These are phyloP conservation scores for Micrasema minimum DNA, from an alignment of 1,140 invertebrate species.

Conservation along the genomic window DNA sequence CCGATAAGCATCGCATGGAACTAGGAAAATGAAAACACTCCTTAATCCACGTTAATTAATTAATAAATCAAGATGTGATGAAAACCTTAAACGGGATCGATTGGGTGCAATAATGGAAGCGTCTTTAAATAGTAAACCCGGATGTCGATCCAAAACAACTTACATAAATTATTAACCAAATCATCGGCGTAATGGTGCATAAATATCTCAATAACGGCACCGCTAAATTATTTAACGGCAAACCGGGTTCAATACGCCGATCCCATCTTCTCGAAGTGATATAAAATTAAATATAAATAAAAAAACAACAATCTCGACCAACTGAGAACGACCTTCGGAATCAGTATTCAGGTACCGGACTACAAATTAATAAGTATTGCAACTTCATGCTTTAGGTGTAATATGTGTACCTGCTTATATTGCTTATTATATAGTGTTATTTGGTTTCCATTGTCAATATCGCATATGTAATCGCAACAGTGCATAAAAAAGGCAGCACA, in stretches of 20 bases:
- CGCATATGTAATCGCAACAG: too few species aligned
- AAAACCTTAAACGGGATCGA: too few species aligned
- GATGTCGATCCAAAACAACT: conserved; percentile 16
- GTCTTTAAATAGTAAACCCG: background rate
- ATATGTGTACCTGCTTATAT: too few species aligned
- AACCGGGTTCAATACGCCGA: background rate
- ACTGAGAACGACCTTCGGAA: conserved; percentile 8
- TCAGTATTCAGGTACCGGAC: background rate
- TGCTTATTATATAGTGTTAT: too few species aligned
- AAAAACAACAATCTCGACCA: background rate
- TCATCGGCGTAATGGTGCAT: conserved; percentile 4
- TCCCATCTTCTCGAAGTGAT: background rate
- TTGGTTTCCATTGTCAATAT: too few species aligned
- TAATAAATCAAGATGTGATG: too few species aligned
- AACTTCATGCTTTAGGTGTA: background rate
- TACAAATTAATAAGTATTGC: conserved; percentile 10
- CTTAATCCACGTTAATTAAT: too few species aligned
- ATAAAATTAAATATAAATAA: too few species aligned
- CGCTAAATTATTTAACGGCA: conserved; percentile 33
- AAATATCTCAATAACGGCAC: conserved; percentile 22
- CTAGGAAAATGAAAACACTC: too few species aligned
- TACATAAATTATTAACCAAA: background rate
- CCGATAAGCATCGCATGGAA: too few species aligned
- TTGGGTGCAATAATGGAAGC: background rate
- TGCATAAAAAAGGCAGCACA: too few species aligned